Percentiles rank a stretch among this genome's conserved stretches.
Evolutionary conservation across 2,113 vertebrate species (phyloP).

Genomic region (Typhlomys cinereus): DNA sequence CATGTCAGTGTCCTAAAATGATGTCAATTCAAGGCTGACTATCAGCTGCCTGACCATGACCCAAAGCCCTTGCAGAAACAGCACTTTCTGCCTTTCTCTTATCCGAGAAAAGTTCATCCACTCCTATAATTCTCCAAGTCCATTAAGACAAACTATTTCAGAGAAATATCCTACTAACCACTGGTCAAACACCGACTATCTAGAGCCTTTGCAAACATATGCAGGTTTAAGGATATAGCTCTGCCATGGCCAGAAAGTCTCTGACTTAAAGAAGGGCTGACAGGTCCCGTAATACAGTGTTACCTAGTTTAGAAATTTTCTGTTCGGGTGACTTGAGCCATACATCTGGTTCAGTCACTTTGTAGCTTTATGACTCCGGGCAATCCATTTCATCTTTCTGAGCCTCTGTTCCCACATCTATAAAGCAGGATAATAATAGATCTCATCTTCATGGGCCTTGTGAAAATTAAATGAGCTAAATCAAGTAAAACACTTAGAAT

Average conservation of each 20-base stretch:
- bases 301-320: background rate
- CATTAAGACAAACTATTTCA: background rate
- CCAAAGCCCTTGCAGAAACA: background rate
- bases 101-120: background rate
- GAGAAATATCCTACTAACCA: background rate
- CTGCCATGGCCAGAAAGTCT: background rate
- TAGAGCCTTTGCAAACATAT: background rate
- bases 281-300: background rate
- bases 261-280: background rate
- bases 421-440: slow-evolving; percentile 34
- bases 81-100: background rate
- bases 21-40: background rate
- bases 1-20: background rate
- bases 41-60: background rate
- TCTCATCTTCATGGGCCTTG: background rate
- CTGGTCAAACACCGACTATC: background rate
- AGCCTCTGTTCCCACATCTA: slow-evolving; percentile 26
- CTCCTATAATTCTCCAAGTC: background rate
- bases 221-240: background rate
- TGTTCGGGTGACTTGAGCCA: background rate
- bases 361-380: background rate
- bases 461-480: slow-evolving; percentile 9
- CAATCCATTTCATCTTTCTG: slow-evolving; percentile 1
- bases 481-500: background rate
- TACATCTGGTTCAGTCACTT: background rate